Conservation (phyloP, 2,888 invertebrate genomes). For the Blastobasis adustella region DNA sequence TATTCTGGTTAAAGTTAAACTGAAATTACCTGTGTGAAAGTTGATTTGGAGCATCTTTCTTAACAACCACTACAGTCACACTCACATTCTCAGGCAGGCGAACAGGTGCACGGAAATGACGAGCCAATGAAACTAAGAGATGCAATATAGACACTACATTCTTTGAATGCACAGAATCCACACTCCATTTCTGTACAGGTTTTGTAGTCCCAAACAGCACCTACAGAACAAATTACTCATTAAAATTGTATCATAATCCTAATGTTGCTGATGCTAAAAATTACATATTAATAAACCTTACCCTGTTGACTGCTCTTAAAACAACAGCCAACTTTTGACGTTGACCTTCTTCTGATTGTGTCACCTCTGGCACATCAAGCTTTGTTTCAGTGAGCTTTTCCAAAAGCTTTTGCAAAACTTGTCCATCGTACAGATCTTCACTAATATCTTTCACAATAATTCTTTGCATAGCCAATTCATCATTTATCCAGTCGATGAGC, state of each 20-base stretch:
- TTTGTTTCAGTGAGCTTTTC: slow-evolving; percentile 92
- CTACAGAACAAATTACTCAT: slow-evolving; percentile 40
- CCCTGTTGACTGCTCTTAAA: slow-evolving; percentile 90
- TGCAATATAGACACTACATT: slow-evolving; percentile 97
- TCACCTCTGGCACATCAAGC: slow-evolving; percentile 97
- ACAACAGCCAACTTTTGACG: slow-evolving; percentile 94
- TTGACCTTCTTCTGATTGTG: slow-evolving; percentile 98
- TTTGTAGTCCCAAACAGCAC: slow-evolving; percentile 82
- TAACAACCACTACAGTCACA: slow-evolving; percentile 93
- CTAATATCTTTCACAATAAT: slow-evolving; percentile 98
- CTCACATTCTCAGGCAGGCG: slow-evolving; percentile 97
- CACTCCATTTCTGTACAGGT: slow-evolving; percentile 94
- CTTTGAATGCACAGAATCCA: slow-evolving; percentile 96
- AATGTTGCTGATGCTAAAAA: neutral
- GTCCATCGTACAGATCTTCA: slow-evolving; percentile 98
- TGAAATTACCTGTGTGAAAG: slow-evolving; percentile 75
- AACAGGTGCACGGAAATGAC: slow-evolving; percentile 96
- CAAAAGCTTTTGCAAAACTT: slow-evolving; percentile 81
- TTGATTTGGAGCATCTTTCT: slow-evolving; percentile 80
- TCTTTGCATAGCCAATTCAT: slow-evolving; percentile 95
- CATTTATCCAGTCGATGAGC: slow-evolving; percentile 98
- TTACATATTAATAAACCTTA: slow-evolving; percentile 36
- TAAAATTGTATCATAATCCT: neutral
- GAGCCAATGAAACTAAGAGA: slow-evolving; percentile 91
- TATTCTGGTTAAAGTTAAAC: neutral